Conservation (phyloP, 2,113 vertebrate genomes). For the Girardinichthys multiradiatus region DNA sequence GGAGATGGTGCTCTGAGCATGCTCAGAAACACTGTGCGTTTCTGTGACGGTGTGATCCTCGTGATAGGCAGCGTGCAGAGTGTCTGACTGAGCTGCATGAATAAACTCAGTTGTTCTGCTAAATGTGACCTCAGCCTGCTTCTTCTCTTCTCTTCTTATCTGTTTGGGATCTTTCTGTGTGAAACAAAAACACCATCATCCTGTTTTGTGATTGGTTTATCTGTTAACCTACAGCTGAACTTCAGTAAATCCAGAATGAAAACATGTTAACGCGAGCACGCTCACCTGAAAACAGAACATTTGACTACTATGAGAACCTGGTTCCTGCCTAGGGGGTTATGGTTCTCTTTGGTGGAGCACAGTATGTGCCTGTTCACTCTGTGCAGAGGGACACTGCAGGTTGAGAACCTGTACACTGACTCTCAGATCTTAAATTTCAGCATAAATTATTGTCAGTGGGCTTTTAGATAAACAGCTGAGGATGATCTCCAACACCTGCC, state of each 20-base stretch:
- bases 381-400: background rate
- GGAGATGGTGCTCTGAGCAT: too few relatives aligned
- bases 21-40: background rate
- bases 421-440: too few relatives aligned
- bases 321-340: too few relatives aligned
- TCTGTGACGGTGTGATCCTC: slow-evolving; percentile 8
- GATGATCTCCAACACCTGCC: too few relatives aligned
- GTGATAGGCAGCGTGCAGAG: slow-evolving; percentile 6
- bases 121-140: background rate
- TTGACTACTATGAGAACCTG: too few relatives aligned
- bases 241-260: background rate
- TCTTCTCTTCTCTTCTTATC: background rate
- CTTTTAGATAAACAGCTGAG: too few relatives aligned
- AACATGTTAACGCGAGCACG: background rate
- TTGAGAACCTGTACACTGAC: too few relatives aligned
- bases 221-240: background rate
- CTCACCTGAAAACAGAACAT: too few relatives aligned
- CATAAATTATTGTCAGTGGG: too few relatives aligned
- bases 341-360: too few relatives aligned
- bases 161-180: background rate
- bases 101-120: slow-evolving; percentile 5
- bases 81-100: slow-evolving; percentile 23
- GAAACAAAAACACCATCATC: background rate
- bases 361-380: background rate
- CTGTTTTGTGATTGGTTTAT: background rate